Evolutionary conservation across 92 coral and sea anemone species (phyloP).

Genomic region (Phenganax marumi): DNA sequence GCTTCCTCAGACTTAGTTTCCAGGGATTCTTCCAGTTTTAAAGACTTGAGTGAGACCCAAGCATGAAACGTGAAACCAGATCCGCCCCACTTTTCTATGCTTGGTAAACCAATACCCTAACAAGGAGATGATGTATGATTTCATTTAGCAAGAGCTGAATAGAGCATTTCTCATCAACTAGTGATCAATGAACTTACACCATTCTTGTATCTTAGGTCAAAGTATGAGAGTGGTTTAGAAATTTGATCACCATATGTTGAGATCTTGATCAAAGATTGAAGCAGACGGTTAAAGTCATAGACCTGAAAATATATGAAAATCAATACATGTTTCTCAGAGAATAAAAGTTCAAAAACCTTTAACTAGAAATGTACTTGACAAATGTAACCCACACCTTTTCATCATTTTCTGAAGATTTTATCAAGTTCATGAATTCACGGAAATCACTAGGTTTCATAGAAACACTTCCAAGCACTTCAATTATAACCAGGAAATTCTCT

Average conservation of each 20-base stretch:
- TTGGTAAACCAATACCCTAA: constrained; percentile 81
- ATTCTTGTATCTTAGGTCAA: constrained; percentile 74
- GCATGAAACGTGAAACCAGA: constrained; percentile 84
- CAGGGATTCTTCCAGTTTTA: constrained; percentile 16
- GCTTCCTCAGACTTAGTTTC: constrained; percentile 32
- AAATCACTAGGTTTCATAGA: constrained; percentile 86
- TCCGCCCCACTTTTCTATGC: constrained; percentile 84
- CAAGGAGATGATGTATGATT: neutral
- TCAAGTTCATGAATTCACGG: constrained; percentile 78
- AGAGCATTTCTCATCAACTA: too few species aligned
- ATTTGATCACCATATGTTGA: constrained; percentile 70
- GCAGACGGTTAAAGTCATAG: constrained; percentile 58
- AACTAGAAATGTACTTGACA: too few species aligned
- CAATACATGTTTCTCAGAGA: neutral
- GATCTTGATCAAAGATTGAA: constrained; percentile 80
- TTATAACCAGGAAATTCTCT: constrained; percentile 75
- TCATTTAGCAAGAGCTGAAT: too few species aligned
- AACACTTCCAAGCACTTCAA: constrained; percentile 85
- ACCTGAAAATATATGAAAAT: constrained; percentile 52
- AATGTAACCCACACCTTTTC: constrained; percentile 55
- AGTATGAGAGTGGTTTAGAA: constrained; percentile 79
- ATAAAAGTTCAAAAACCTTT: too few species aligned
- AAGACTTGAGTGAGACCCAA: constrained; percentile 79
- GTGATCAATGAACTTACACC: constrained; percentile 62
- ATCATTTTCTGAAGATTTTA: constrained; percentile 71